These are phyloP conservation scores for Tetragonula clypearis DNA, from an alignment of 1,140 invertebrate genomes.

Conservation along the genomic window DNA sequence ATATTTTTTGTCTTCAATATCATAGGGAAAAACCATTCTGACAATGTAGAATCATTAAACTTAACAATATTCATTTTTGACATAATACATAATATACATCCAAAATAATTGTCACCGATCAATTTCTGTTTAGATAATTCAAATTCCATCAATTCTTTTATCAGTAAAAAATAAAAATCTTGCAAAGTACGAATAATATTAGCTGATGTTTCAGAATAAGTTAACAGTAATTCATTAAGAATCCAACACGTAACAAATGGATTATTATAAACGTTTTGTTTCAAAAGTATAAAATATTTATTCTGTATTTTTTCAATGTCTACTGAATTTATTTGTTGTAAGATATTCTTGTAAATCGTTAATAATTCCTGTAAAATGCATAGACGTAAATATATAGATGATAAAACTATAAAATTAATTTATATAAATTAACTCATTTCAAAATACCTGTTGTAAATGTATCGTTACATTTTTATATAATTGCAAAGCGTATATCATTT, in stretches of 20 bases:
- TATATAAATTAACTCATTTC: background rate
- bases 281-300: slow-evolving; percentile 64
- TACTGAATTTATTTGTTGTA: background rate
- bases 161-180: slow-evolving; percentile 66
- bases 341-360: background rate
- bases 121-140: slow-evolving; percentile 5
- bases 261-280: slow-evolving; percentile 61
- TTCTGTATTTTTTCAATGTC: slow-evolving; percentile 37
- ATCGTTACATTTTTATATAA: slow-evolving; percentile 36
- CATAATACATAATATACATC: slow-evolving; percentile 68
- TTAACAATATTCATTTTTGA: slow-evolving; percentile 71
- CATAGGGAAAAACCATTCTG: slow-evolving; percentile 65
- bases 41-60: slow-evolving; percentile 59
- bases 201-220: slow-evolving; percentile 50
- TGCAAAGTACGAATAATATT: slow-evolving; percentile 59
- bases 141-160: slow-evolving; percentile 35
- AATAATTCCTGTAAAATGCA: slow-evolving; percentile 15
- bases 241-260: slow-evolving; percentile 69
- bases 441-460: slow-evolving; percentile 35
- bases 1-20: slow-evolving; percentile 58
- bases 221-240: slow-evolving; percentile 71
- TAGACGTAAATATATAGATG: background rate
- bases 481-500: slow-evolving; percentile 50
- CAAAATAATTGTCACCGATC: slow-evolving; percentile 42
- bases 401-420: background rate